Evolutionary conservation across 2,113 vertebrate species (phyloP).

Genomic region (Rhynchomys soricoides): DNA sequence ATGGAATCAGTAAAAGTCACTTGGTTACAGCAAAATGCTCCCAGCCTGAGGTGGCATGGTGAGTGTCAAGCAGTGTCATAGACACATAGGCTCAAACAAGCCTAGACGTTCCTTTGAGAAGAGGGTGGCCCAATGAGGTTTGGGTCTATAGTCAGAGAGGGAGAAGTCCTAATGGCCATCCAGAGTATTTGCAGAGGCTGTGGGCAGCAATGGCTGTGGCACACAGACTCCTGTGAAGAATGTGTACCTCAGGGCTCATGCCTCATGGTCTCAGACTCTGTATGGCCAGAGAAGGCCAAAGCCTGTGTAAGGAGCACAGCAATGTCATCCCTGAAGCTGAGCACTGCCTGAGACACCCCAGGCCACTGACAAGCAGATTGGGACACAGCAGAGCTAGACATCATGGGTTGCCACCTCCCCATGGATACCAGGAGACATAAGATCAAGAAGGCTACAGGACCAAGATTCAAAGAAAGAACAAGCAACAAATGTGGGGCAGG

Average conservation of each 20-base stretch:
- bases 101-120: not conserved
- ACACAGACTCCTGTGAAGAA: not conserved
- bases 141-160: not conserved
- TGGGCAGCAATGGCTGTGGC: not conserved
- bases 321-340: not conserved
- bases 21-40: not conserved
- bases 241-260: not conserved
- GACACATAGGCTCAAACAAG: not conserved
- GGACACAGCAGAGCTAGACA: not conserved
- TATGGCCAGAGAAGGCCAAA: not conserved
- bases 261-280: not conserved
- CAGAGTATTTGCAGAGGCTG: not conserved
- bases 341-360: not conserved
- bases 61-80: not conserved
- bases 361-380: not conserved
- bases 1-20: not conserved
- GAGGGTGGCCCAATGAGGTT: not conserved
- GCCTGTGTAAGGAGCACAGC: not conserved
- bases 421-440: not conserved
- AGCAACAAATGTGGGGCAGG: not conserved
- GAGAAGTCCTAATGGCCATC: not conserved
- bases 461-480: not conserved
- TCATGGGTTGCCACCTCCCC: not conserved
- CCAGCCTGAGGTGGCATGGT: not conserved
- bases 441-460: not conserved